Evolutionary conservation across 2,113 vertebrate species (phyloP).

Genomic region (Hyaena hyaena): DNA sequence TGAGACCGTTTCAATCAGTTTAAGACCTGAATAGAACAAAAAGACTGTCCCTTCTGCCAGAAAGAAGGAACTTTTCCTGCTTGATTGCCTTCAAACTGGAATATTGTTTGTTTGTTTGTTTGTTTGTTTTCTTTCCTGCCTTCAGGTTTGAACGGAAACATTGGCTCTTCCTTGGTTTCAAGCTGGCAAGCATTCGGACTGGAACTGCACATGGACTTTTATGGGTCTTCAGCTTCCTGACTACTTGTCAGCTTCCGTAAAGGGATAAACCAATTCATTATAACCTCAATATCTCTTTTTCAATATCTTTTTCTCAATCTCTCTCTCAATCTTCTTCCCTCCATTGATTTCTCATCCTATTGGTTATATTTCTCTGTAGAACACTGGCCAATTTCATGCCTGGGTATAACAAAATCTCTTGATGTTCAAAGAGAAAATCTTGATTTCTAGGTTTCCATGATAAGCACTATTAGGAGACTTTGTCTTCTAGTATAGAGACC

Average conservation of each 20-base stretch:
- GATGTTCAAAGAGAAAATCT: not conserved
- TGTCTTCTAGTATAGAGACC: not conserved
- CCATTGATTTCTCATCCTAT: not conserved
- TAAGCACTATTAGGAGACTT: not conserved
- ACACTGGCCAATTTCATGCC: not conserved
- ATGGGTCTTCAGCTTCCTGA: not conserved
- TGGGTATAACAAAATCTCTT: not conserved
- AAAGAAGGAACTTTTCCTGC: not conserved
- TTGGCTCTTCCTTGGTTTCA: not conserved
- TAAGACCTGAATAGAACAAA: not conserved
- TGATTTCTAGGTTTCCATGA: constrained; percentile 36
- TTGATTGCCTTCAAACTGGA: not conserved
- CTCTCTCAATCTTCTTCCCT: not conserved
- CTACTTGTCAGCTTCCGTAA: not conserved
- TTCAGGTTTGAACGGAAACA: not conserved
- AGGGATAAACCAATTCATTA: not conserved
- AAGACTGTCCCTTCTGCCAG: not conserved
- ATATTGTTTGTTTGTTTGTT: not conserved
- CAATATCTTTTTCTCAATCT: not conserved
- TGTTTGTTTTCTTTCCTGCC: not conserved
- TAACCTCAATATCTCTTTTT: not conserved
- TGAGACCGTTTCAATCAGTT: not conserved
- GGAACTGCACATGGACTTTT: not conserved
- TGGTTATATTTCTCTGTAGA: not conserved
- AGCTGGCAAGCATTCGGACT: not conserved